A percentile compares a stretch with the other conserved stretches of the same genome.
phyloP scores from a whole-genome alignment of 2,797 vertebrate species.

The Melanotaenia parkinsoni region DNA sequence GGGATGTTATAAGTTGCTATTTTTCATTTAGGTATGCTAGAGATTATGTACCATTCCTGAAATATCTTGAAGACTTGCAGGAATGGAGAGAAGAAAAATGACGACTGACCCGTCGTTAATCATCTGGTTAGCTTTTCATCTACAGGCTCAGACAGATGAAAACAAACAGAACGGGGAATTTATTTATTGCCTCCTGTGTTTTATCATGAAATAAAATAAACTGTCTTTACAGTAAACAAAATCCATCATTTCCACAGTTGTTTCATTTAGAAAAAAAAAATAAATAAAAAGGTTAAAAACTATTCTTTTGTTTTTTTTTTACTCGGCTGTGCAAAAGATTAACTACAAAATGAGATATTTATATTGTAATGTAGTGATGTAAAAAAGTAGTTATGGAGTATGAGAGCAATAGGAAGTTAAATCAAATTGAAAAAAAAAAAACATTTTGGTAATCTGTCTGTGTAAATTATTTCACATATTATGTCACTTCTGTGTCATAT shows the following conservation, averaged over 20 bases:
- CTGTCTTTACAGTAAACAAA: conserved; percentile 15
- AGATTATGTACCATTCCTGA: conserved; percentile 3
- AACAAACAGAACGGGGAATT: conserved; percentile 36
- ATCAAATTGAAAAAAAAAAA: background rate
- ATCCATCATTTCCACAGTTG: conserved; percentile 29
- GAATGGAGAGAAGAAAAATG: conserved; percentile 23
- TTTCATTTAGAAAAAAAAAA: conserved; percentile 25
- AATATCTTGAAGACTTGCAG: conserved; percentile 13
- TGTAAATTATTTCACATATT: too few species aligned
- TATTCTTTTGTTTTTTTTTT: background rate
- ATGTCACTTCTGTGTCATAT: background rate
- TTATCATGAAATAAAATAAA: conserved; percentile 51
- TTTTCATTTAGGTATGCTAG: conserved; percentile 10
- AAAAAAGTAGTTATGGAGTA: background rate
- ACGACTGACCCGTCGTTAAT: conserved; percentile 28
- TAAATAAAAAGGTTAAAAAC: conserved; percentile 21
- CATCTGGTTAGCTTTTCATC: conserved; percentile 47
- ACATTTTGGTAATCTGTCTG: too few species aligned
- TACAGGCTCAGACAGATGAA: conserved; percentile 24
- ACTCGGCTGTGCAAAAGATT: background rate
- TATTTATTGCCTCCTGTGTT: conserved; percentile 34
- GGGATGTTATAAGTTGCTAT: conserved; percentile 8
- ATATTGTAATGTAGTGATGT: background rate
- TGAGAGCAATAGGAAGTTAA: background rate
- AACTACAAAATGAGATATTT: background rate